Evolutionary conservation across 2,797 vertebrate species (phyloP), one percentile per base, ranked within the genome.

Genomic region (Syngnathus acus): DNA sequence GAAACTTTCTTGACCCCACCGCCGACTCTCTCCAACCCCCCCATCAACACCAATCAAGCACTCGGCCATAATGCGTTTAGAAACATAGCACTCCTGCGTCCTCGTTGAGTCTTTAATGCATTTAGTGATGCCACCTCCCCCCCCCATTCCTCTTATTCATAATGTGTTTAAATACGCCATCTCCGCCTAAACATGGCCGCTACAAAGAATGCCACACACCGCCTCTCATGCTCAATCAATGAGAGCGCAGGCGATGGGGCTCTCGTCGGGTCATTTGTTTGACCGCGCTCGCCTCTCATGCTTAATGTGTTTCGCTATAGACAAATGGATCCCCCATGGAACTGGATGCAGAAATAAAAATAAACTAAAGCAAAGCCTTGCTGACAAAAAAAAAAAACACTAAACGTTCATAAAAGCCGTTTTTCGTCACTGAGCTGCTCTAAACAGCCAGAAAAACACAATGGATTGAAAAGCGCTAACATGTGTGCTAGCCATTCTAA

Each of bases 121-220:
- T 89, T 87, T 84, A 65, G 79, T 81, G 62, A 13, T 78, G 39
- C 69, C 39, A 66, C 78, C 78, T 32, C 72, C 79, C 79, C 62
- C 80, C 78, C 71, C 78, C 79, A 72, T 81, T 74, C 83, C 75
- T 84, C 83, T 84, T 74, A 81, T 80, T 71, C 67, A 60, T 78
- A 79, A 77, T 84, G 80, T 87, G 85, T 89, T 89, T 88, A 84
- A 87, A 89, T 79, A 82, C 60, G 70, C 84, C 84, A 82, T 81
- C 85, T 85, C 82, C 82, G 59, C 78, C 84, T 74, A 77, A 81
- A 84, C 81, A 78, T 75, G 11, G 64, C 37, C 67, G 86, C 85
- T 90, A 90, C 88, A 89, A 88, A 89, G 82, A 91, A 88, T 75
- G 85, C 84, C 87, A 86, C 82, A 77, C 79, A 81, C 78, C 68